phyloP scores from a whole-genome alignment of 2,888 invertebrate species.

The Cantharis rufa region DNA sequence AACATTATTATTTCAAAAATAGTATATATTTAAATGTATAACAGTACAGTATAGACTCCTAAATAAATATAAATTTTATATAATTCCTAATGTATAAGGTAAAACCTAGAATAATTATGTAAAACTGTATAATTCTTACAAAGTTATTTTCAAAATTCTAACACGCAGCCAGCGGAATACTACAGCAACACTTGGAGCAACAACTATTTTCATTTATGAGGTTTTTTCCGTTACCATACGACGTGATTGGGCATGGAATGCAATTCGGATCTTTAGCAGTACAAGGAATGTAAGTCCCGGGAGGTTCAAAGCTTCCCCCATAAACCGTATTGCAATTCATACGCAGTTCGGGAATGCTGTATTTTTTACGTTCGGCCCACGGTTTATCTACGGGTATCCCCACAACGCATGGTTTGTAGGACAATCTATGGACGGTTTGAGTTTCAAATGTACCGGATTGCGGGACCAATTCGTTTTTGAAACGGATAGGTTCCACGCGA shows the following conservation, averaged over 20 bases:
- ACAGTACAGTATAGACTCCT: no score
- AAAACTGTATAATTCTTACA: background rate
- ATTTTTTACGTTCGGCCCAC: background rate
- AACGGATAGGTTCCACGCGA: slow-evolving; percentile 1
- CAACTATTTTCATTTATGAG: background rate
- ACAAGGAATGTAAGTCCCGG: slow-evolving; percentile 44
- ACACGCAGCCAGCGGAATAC: background rate
- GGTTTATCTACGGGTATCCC: slow-evolving; percentile 3
- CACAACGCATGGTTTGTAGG: slow-evolving; percentile 55
- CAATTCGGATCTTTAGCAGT: slow-evolving; percentile 1
- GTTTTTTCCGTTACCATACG: background rate
- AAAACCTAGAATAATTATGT: background rate
- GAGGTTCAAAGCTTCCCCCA: slow-evolving; percentile 59
- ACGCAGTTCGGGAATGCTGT: background rate
- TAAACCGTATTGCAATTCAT: slow-evolving; percentile 62
- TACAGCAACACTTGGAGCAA: slow-evolving; percentile 44
- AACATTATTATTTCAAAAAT: no score
- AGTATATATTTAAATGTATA: no score
- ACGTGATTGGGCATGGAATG: slow-evolving; percentile 36
- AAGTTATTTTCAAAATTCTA: background rate
- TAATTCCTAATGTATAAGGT: background rate
- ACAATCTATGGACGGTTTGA: slow-evolving; percentile 61
- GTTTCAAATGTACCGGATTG: slow-evolving; percentile 18
- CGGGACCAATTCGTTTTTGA: background rate
- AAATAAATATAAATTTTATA: no score